Conservation (phyloP, 2,888 invertebrate genomes). For the Ceratothoa steindachneri region DNA sequence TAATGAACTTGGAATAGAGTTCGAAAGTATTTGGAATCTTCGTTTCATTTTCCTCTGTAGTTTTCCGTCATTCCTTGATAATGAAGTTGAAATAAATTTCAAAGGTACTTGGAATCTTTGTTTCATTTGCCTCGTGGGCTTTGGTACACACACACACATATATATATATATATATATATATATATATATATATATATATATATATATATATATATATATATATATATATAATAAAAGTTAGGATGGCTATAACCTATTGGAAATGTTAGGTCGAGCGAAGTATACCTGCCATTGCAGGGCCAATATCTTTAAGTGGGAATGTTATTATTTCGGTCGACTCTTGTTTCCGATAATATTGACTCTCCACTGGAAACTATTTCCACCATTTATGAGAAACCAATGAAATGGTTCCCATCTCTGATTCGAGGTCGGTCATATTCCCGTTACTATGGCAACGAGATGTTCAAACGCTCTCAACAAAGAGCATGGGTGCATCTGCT, state of each 20-base stretch:
- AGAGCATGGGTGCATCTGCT: not conserved
- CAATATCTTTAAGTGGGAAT: slow-evolving; percentile 6
- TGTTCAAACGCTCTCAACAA: not conserved
- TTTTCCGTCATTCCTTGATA: too few species aligned
- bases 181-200: slow-evolving; percentile 3
- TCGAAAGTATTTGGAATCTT: too few species aligned
- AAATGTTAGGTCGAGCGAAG: not conserved
- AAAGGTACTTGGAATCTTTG: too few species aligned
- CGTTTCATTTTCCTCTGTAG: too few species aligned
- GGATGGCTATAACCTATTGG: slow-evolving; percentile 10
- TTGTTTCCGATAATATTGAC: slow-evolving; percentile 13
- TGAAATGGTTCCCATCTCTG: not conserved
- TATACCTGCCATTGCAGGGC: slow-evolving; percentile 3
- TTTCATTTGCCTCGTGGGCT: too few species aligned
- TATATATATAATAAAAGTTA: not conserved
- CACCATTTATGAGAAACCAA: slow-evolving; percentile 13
- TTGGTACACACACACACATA: not conserved
- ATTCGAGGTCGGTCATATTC: not conserved
- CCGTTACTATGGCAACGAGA: not conserved
- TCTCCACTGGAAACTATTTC: not conserved
- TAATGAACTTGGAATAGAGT: too few species aligned
- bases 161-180: slow-evolving; percentile 6
- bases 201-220: slow-evolving; percentile 14
- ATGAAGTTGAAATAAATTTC: too few species aligned
- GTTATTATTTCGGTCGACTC: slow-evolving; percentile 9